Base-by-base conservation (phyloP, 2,113 vertebrate species). In the Cardinalis cardinalis region DNA sequence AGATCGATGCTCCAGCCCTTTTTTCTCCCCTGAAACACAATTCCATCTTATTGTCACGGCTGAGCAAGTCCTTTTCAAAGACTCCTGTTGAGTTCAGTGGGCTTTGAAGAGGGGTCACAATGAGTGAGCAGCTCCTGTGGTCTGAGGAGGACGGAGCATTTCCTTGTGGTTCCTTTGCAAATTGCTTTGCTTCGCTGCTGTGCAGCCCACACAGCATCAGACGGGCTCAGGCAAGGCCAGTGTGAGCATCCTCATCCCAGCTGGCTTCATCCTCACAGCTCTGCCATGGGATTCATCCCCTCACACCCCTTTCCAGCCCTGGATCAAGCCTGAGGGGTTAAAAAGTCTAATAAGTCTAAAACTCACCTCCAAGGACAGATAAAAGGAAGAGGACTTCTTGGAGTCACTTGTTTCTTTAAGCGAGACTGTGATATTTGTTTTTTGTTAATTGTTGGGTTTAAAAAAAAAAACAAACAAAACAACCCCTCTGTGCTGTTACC, bases 301-400 rank as follows among this genome's bases (percentile, higher is more conserved):
- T 71, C 2, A 1, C 48, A 69, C 61, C 56, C 29, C 0, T 68
- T 84, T 60, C 72, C 44, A 56, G 48, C 8, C 68, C 60, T 74
- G 69, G 64, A 71, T 71, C 14, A 7, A 64, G 36, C 78, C 76
- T 88, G 38, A n/a, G 34, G 52, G 63, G 72, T 60, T 95, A 80
- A 84, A 69, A 94, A 52, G 17, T 29, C 51, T 4, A 11, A 29
- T 29, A 29, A 29, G 10, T 52, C 51, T 28, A 96, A 99, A 98
- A 90, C 98, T 98, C 91, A 98, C 98, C 25, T 98, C 98, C 49
- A 99, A 99, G 94, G 98, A 99, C 96, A 98, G 98, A 98, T 99
- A 98, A 98, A 97, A 96, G 56, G 81, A 95, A 55, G 43, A 78
- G 85, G 71, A 92, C 53, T 85, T 88, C 52, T 88, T 72, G 19